Conservation (phyloP, 1,140 invertebrate species). For the Dinoponera quadriceps region DNA sequence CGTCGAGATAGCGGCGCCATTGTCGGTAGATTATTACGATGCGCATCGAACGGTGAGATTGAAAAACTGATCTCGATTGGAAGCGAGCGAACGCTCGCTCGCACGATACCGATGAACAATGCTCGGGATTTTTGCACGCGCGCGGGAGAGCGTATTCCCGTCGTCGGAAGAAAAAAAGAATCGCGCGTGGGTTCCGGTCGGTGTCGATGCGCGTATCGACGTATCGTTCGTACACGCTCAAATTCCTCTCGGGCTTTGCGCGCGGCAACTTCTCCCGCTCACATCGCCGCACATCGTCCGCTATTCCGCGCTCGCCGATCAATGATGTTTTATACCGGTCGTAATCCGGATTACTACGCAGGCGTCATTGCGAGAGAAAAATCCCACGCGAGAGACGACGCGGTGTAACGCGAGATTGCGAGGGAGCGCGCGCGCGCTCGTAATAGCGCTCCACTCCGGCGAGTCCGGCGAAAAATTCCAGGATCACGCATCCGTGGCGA, state of each 20-base stretch:
- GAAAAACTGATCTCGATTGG: constrained; percentile 13
- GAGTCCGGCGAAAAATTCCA: neutral
- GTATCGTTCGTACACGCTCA: neutral
- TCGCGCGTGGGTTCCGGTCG: neutral
- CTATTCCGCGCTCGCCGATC: neutral
- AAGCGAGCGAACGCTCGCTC: neutral
- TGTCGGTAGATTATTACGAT: constrained; percentile 25
- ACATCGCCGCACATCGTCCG: too few relatives aligned
- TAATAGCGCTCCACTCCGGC: neutral
- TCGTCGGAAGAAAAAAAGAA: neutral
- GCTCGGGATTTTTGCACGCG: neutral
- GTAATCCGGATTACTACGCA: constrained; percentile 20
- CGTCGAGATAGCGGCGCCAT: neutral
- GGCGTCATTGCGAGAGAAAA: neutral
- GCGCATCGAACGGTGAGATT: constrained; percentile 20
- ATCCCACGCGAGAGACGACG: neutral
- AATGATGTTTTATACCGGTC: constrained; percentile 19
- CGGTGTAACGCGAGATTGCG: neutral
- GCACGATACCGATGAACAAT: constrained; percentile 12
- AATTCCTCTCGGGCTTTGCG: neutral
- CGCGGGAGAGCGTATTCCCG: neutral
- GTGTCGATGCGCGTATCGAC: neutral
- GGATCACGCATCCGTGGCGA: constrained; percentile 7
- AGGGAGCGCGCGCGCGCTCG: neutral
- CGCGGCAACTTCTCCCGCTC: too few relatives aligned